Base-by-base conservation (phyloP, 2,113 vertebrate genomes). In the Podocnemis expansa region DNA sequence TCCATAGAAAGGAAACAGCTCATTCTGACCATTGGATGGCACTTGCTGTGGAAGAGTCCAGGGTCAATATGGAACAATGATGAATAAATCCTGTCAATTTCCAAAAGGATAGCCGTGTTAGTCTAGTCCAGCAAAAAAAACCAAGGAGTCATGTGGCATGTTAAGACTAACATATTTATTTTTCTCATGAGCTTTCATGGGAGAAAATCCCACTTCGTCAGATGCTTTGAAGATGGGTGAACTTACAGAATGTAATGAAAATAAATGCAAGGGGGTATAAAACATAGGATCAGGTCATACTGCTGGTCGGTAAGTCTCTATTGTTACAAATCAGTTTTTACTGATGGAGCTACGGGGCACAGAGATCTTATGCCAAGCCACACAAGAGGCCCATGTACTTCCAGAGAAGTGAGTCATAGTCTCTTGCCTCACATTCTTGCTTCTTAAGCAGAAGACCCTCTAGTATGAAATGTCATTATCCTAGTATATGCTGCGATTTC, bases 51-150 rank as follows among this genome's bases (percentile, higher is more conserved):
- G 14, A 83, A 81, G 85, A 83, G n/a, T 76, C 52, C 10, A 75
- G 21, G 52, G 1, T 0, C 0, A 1, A 5, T 7, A 51, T 5
- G 3, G 2, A 75, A 27, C 22, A 75, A 4, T 47, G 8, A 88
- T 91, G 73, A 80, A 80, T 76, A 45, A 41, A 27, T 4, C 45
- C 85, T 82, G 41, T 2, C 12, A 11, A 75, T 10, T 43, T 19
- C n/a, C 67, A n/a, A n/a, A n/a, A n/a, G n/a, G n/a, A n/a, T n/a
- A n/a, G n/a, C n/a, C n/a, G n/a, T n/a, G n/a, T n/a, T n/a, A n/a
- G n/a, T n/a, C n/a, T n/a, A n/a, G n/a, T n/a, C n/a, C n/a, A n/a
- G n/a, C n/a, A n/a, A n/a, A n/a, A n/a, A n/a, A n/a, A n/a, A n/a
- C n/a, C n/a, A n/a, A n/a, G n/a, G n/a, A n/a, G n/a, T n/a, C n/a